A percentile compares a stretch with the other conserved stretches of the same genome.
Conservation (phyloP, 1,140 invertebrate species). For the Anoplophora glabripennis region DNA sequence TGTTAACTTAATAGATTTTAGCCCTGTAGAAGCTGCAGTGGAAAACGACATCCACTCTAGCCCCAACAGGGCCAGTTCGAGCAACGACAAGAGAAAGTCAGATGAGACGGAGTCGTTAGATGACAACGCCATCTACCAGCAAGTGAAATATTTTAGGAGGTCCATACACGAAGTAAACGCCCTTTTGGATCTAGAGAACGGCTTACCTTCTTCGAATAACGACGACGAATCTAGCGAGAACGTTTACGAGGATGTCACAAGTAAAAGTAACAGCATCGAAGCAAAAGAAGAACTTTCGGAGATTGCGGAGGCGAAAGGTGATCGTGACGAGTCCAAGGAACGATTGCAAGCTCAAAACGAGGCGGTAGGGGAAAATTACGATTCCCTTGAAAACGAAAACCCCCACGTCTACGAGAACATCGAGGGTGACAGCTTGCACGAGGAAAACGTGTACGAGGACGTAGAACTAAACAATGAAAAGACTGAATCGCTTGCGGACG, state of each 20-base stretch:
- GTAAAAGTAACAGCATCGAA: background rate
- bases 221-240: background rate
- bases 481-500: constrained; percentile 1
- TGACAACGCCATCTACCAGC: constrained; percentile 63
- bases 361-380: constrained; percentile 26
- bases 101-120: constrained; percentile 41
- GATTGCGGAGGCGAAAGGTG: background rate
- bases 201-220: background rate
- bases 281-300: background rate
- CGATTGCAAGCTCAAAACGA: constrained; percentile 5
- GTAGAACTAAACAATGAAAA: constrained; percentile 17
- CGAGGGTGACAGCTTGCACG: constrained; percentile 28
- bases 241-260: constrained; percentile 12
- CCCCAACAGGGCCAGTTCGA: constrained; percentile 16
- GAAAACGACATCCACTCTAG: constrained; percentile 3
- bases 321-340: background rate
- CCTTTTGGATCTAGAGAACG: constrained; percentile 50
- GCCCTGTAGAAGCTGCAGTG: constrained; percentile 23
- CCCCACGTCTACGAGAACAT: constrained; percentile 41
- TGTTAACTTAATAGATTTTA: constrained; percentile 41
- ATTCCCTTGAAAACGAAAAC: constrained; percentile 38
- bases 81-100: constrained; percentile 46
- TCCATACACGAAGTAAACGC: constrained; percentile 74
- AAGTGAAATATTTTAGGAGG: constrained; percentile 69
- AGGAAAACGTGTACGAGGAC: constrained; percentile 16